A percentile compares a stretch with the other conserved stretches of the same genome.
Evolutionary conservation across 2,797 vertebrate genomes (phyloP).

Genomic region (Huso huso): DNA sequence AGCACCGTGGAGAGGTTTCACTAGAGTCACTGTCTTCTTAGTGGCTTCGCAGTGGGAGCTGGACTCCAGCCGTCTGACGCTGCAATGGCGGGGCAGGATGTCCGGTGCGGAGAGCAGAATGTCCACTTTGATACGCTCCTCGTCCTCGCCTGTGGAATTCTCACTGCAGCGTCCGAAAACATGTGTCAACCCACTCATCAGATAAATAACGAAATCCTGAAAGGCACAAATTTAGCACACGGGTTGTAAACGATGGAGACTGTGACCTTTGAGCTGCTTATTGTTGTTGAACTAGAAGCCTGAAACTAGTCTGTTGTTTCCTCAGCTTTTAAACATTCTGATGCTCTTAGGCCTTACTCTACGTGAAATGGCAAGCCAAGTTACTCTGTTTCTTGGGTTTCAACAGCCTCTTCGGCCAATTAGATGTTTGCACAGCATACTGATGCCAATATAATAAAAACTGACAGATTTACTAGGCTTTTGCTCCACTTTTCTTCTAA

Average conservation of each 20-base stretch:
- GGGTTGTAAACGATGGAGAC: neutral
- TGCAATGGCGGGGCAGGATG: constrained; percentile 60
- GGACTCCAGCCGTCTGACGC: constrained; percentile 48
- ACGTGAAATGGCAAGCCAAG: too few species aligned
- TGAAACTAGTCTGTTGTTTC: too few species aligned
- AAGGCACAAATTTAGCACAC: constrained; percentile 7
- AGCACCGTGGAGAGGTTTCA: constrained; percentile 56
- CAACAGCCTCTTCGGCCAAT: too few species aligned
- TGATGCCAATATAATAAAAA: too few species aligned
- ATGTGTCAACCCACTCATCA: constrained; percentile 58
- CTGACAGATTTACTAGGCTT: too few species aligned
- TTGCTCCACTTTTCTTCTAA: too few species aligned
- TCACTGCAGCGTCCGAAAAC: constrained; percentile 56
- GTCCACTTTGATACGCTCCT: constrained; percentile 60
- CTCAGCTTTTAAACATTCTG: too few species aligned
- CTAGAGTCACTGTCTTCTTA: constrained; percentile 38
- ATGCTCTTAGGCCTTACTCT: too few species aligned
- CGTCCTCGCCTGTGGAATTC: constrained; percentile 45
- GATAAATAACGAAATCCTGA: constrained; percentile 67
- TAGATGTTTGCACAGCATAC: too few species aligned
- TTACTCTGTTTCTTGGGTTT: too few species aligned
- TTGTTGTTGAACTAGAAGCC: too few species aligned
- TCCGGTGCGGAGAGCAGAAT: constrained; percentile 63
- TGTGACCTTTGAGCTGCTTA: neutral
- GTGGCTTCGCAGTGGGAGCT: constrained; percentile 26